Evolutionary conservation across 2,797 vertebrate species (phyloP).

Genomic region (Periparus ater): DNA sequence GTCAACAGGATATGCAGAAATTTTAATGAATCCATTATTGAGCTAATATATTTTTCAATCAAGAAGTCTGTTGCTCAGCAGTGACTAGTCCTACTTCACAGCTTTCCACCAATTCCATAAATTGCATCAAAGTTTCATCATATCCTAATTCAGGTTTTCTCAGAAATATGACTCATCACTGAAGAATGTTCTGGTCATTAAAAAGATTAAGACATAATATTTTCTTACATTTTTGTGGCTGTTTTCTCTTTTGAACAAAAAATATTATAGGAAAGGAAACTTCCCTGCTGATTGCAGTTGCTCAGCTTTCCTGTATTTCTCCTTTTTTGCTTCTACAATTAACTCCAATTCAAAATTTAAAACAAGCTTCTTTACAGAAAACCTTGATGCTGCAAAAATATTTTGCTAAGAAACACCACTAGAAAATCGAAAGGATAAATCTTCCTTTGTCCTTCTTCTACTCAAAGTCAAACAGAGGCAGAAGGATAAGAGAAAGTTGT

Average conservation of each 20-base stretch:
- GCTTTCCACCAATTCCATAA: conserved; percentile 42
- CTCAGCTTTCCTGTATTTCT: conserved; percentile 4
- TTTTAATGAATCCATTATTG: neutral
- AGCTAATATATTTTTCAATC: neutral
- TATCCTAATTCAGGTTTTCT: conserved; percentile 48
- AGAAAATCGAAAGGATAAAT: neutral
- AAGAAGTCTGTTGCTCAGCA: neutral
- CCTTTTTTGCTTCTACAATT: neutral
- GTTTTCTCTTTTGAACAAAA: conserved; percentile 36
- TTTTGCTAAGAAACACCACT: neutral
- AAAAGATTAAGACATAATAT: conserved; percentile 30
- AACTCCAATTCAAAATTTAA: neutral
- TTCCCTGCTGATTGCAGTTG: neutral
- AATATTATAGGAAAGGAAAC: conserved; percentile 15
- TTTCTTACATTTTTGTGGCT: conserved; percentile 59
- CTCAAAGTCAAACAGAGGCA: neutral
- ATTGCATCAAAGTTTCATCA: conserved; percentile 40
- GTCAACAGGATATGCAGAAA: neutral
- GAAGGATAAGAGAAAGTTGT: neutral
- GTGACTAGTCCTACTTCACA: neutral
- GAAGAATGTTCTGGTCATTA: conserved; percentile 42
- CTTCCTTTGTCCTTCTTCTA: neutral
- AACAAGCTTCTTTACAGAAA: neutral
- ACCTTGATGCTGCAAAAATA: neutral
- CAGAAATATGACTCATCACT: conserved; percentile 40